Evolutionary conservation across 1,140 invertebrate species (phyloP), one percentile per base, ranked within the genome.

Genomic region (Ceratitis capitata): DNA sequence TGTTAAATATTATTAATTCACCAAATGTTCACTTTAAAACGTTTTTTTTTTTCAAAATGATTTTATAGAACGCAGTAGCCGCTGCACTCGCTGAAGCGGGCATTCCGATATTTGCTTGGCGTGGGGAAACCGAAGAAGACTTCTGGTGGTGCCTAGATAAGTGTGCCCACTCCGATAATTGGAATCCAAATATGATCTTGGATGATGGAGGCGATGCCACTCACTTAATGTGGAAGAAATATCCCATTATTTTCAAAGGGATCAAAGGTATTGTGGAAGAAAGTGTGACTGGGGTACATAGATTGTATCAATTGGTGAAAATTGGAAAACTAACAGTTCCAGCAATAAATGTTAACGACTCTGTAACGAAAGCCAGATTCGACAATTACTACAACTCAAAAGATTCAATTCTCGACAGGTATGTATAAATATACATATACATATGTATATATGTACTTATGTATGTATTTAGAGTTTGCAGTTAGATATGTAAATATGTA

Each of bases 121-220:
- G 97, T 64, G 97, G 97, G 0, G 98, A 99, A 93, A 97, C 96
- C 1, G 98, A 99, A 92, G 98, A 99, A 90, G 98, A 99, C 89
- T 99, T 99, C 93, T 99, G 98, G 98, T 99, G 98, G 98, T 98
- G 98, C 89, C 98, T 99, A 86, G 98, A 99, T 90, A 96, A 96
- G 90, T 97, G 97, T 92, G 96, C 99, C 56, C 95, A 96, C 85
- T 95, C 96, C 0, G 87, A 87, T 10, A 87, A 87, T 82, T 99
- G 98, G 98, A 96, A 98, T 88, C 98, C 98, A 5, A 99, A 99
- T 92, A 97, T 99, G 97, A 99, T 99, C 88, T 92, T 99, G 49
- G 98, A 99, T 92, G 98, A 99, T 92, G 98, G 98, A 2, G 98
- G 98, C 0, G 98, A 99, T 93, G 97, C 98, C 12, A 99, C 98